Evolutionary conservation across 2,888 invertebrate genomes (phyloP), one percentile per base, ranked within the genome.

Genomic region (Anticlea derivata): DNA sequence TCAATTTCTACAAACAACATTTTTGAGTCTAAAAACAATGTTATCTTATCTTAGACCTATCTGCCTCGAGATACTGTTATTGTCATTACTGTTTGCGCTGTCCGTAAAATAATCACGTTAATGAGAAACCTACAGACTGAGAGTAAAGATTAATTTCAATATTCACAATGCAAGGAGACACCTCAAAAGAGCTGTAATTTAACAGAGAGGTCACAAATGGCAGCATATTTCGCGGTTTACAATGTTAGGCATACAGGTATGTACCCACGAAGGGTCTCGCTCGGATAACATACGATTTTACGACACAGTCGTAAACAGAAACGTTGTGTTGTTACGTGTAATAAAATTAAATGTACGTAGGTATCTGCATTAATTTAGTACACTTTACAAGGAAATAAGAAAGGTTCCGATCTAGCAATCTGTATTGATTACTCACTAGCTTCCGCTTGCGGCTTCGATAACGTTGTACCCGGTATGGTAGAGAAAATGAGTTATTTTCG

Each of bases 211-310:
- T 30, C 24, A 33, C 43, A 53, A 48, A 48, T 38, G 43, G 27
- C 39, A 45, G 44, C 53, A 26, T 49, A 48, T 53, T 53, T 49
- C 17, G 35, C 39, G 39, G 38, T 49, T 45, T 44, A 50, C 52
- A 58, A 51, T 59, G 57, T 53, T 47, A 58, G 61, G 50, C 55
- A 58, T 60, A 48, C 48, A 45, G 50, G 50, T 48, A 33, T 44
- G 35, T 53, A 46, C 50, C 52, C 48, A 55, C 56, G 52, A 58
- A 58, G 45, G 58, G 58, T 49, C 50, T 53, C 39, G 54, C 50
- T 53, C 39, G 54, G 54, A 50, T 61, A 61, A 52, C 51, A 53
- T 46, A 48, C 46, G 55, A 51, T 52, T 62, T 61, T 62, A 60
- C 45, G 58, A 50, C 50, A 8, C 38, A 29, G 39, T 58, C 62